Conservation (phyloP, 2,113 vertebrate species). For the Genyomyrus donnyi region DNA sequence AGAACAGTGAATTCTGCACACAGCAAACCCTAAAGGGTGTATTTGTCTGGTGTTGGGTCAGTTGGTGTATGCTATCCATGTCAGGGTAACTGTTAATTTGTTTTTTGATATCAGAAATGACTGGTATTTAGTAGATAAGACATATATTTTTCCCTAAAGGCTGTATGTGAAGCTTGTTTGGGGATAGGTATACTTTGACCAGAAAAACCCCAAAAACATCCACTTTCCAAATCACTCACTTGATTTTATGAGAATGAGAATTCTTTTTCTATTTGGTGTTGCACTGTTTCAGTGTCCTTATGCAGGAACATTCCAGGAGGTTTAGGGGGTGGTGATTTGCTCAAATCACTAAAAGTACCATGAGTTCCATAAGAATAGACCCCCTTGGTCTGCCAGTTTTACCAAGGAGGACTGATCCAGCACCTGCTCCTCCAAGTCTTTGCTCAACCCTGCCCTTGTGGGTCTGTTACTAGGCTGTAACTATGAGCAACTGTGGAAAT, state of each 20-base stretch:
- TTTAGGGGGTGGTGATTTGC: neutral
- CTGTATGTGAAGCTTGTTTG: neutral
- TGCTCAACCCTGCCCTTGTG: neutral
- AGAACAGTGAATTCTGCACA: neutral
- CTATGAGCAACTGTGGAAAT: neutral
- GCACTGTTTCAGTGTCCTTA: neutral
- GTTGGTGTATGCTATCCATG: neutral
- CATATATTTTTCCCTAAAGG: neutral
- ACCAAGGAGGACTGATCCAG: neutral
- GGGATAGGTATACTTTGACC: neutral
- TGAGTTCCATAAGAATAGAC: neutral
- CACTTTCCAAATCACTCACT: neutral
- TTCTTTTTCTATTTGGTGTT: neutral
- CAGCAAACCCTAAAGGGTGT: neutral
- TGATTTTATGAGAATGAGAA: neutral
- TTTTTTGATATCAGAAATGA: neutral
- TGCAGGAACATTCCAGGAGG: neutral
- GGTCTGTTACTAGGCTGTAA: neutral
- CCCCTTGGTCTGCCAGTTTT: neutral
- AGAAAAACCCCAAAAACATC: neutral
- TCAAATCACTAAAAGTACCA: neutral
- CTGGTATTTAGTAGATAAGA: neutral
- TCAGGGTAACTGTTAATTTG: neutral
- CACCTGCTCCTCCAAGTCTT: neutral
- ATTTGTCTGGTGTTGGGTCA: neutral